phyloP scores from a whole-genome alignment of 2,888 invertebrate genomes.

The Caenorhabditis imperialis region DNA sequence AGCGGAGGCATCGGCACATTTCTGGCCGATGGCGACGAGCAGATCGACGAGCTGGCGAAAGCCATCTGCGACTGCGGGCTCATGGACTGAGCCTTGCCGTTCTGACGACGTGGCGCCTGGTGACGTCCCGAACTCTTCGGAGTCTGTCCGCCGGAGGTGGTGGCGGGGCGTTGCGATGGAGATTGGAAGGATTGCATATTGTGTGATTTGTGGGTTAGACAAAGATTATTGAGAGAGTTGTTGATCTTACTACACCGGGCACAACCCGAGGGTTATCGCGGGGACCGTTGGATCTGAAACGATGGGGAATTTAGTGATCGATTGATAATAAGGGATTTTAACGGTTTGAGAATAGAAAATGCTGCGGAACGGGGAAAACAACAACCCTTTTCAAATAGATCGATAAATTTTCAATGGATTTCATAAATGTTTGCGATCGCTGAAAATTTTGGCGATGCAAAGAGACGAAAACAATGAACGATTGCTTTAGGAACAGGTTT shows the following conservation, averaged over 20 bases:
- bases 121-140: slow-evolving; percentile 15
- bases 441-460: background rate
- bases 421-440: too few species aligned
- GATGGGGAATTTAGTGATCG: too few species aligned
- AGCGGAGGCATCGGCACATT: slow-evolving; percentile 49
- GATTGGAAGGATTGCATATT: slow-evolving; percentile 11
- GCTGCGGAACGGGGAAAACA: too few species aligned
- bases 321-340: too few species aligned
- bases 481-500: too few species aligned
- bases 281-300: slow-evolving; percentile 38
- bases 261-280: slow-evolving; percentile 40
- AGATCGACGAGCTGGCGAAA: slow-evolving; percentile 38
- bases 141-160: background rate
- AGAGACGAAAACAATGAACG: too few species aligned
- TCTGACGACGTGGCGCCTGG: slow-evolving; percentile 3
- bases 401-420: too few species aligned
- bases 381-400: too few species aligned
- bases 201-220: slow-evolving; percentile 13
- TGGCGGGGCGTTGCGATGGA: slow-evolving; percentile 14
- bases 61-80: slow-evolving; percentile 31
- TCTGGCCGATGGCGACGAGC: slow-evolving; percentile 45
- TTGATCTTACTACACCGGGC: slow-evolving; percentile 46
- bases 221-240: slow-evolving; percentile 23
- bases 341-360: too few species aligned
- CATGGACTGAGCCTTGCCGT: slow-evolving; percentile 46